These are phyloP conservation scores for Eupithecia vulgata DNA, from an alignment of 2,888 invertebrate species.

Conservation along the genomic window DNA sequence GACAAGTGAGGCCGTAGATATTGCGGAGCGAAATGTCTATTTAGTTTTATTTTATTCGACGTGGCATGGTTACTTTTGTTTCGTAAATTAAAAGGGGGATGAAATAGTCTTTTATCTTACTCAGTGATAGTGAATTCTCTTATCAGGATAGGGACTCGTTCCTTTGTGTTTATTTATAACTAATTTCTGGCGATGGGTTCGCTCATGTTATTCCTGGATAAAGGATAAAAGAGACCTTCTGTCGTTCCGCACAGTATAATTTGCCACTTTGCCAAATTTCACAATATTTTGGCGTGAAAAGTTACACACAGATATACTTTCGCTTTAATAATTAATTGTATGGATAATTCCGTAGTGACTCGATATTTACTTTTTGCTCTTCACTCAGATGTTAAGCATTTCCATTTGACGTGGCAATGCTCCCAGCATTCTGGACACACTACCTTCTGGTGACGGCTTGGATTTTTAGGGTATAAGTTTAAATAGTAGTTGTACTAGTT, in stretches of 20 bases:
- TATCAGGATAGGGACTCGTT: not conserved
- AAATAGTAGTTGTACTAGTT: too few species aligned
- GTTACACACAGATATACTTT: not conserved
- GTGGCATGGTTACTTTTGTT: not conserved
- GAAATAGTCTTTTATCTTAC: not conserved
- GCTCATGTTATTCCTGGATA: not conserved
- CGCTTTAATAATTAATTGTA: not conserved
- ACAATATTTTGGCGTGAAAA: not conserved
- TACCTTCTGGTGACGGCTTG: too few species aligned
- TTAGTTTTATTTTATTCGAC: conserved; percentile 3
- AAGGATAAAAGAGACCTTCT: not conserved
- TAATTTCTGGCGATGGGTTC: not conserved
- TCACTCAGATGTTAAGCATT: too few species aligned
- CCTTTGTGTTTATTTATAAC: not conserved
- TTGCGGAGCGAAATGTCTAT: conserved; percentile 14
- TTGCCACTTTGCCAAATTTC: not conserved
- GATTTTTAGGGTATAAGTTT: too few species aligned
- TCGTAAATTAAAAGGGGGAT: not conserved
- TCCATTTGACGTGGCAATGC: too few species aligned
- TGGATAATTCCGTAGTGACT: too few species aligned
- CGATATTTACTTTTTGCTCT: too few species aligned
- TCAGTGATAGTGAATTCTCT: not conserved
- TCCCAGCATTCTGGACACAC: too few species aligned
- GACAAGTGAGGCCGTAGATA: conserved; percentile 22
- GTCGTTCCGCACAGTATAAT: not conserved